Conservation (phyloP, 2,797 vertebrate species). For the Limnodromus scolopaceus region DNA sequence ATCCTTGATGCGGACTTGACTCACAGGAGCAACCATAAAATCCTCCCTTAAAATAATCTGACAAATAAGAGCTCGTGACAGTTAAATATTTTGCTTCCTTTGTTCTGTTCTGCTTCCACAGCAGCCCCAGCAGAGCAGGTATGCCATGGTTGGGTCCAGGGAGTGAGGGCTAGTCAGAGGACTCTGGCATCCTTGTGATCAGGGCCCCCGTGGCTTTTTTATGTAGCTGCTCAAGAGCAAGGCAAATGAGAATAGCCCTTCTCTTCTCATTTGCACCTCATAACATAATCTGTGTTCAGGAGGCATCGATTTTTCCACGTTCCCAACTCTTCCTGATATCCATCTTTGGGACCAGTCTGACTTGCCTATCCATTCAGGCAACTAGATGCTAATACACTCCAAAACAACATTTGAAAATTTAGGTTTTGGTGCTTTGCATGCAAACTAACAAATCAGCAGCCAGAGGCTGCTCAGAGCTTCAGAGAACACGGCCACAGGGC, state of each 20-base stretch:
- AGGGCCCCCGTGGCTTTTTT: background rate
- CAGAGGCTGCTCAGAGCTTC: background rate
- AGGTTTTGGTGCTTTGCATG: background rate
- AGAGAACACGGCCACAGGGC: background rate
- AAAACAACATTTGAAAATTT: background rate
- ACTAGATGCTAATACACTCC: background rate
- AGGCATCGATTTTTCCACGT: background rate
- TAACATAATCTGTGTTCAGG: background rate
- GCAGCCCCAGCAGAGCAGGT: background rate
- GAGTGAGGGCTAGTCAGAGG: background rate
- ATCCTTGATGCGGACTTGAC: background rate
- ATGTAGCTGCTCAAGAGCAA: background rate
- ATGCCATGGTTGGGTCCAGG: accelerated
- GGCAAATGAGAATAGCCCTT: background rate
- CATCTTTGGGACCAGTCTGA: background rate
- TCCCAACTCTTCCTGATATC: background rate
- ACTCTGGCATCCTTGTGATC: background rate
- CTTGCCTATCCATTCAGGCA: background rate
- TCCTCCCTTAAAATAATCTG: background rate
- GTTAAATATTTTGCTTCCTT: background rate
- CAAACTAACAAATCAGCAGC: background rate
- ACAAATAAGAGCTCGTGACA: background rate
- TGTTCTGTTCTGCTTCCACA: background rate
- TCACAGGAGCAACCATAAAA: background rate
- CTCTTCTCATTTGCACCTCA: background rate